Evolutionary conservation across 2,888 invertebrate species (phyloP).

Genomic region (Exocentrus adspersus): DNA sequence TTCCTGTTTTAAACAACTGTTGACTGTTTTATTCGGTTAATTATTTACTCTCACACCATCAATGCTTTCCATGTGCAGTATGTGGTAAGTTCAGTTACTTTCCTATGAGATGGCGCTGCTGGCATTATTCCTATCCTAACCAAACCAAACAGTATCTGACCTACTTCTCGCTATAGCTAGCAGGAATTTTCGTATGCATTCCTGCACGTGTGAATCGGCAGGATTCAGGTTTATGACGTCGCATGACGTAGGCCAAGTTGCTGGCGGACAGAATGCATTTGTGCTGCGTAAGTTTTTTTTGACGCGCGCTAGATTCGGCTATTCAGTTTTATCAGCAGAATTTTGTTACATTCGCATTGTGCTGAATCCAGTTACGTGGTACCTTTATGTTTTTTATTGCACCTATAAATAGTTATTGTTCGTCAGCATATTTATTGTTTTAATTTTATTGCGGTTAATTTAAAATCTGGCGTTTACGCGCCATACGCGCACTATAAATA

Average conservation of each 20-base stretch:
- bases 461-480: too few species aligned
- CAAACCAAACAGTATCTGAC: slow-evolving; percentile 31
- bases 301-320: slow-evolving; percentile 31
- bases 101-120: slow-evolving; percentile 17
- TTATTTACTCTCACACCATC: too few species aligned
- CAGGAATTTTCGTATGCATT: slow-evolving; percentile 59
- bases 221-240: slow-evolving; percentile 61
- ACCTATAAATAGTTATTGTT: slow-evolving; percentile 6
- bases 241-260: slow-evolving; percentile 54
- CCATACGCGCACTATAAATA: too few species aligned
- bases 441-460: neutral
- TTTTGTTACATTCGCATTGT: slow-evolving; percentile 28
- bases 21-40: too few species aligned
- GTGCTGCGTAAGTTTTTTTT: slow-evolving; percentile 30
- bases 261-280: slow-evolving; percentile 32
- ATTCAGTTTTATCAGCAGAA: slow-evolving; percentile 35
- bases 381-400: slow-evolving; percentile 10
- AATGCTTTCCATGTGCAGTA: too few species aligned
- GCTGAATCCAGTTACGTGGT: slow-evolving; percentile 9
- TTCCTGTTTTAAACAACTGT: too few species aligned
- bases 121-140: neutral
- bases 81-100: too few species aligned
- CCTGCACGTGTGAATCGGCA: slow-evolving; percentile 61
- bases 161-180: slow-evolving; percentile 34
- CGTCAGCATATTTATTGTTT: slow-evolving; percentile 10